Evolutionary conservation across 2,797 vertebrate genomes (phyloP).

Genomic region (Centroberyx gerrardi): DNA sequence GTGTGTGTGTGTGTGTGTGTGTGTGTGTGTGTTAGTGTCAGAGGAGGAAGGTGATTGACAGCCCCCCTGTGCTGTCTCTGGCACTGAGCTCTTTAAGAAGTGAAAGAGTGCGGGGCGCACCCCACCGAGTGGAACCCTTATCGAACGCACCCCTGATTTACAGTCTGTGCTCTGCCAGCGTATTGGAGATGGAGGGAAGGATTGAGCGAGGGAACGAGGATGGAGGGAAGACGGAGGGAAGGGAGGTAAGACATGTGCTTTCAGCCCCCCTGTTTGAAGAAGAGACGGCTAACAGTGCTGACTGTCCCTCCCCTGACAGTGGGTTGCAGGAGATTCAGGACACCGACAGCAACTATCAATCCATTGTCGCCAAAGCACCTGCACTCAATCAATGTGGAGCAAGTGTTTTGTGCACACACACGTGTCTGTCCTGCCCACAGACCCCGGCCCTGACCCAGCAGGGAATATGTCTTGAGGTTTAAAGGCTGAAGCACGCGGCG

Average conservation of each 20-base stretch:
- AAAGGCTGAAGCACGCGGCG: conserved; percentile 50
- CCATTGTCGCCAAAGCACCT: conserved; percentile 62
- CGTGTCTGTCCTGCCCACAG: conserved; percentile 36
- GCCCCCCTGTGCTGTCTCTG: conserved; percentile 24
- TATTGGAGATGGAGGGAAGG: not conserved
- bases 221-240: conserved; percentile 3
- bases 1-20: conserved; percentile 46
- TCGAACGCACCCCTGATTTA: conserved; percentile 73
- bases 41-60: conserved; percentile 48
- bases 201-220: not conserved
- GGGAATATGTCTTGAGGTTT: conserved; percentile 64
- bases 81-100: conserved; percentile 64
- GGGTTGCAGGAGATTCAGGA: conserved; percentile 60
- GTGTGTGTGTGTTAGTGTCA: conserved; percentile 25
- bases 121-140: conserved; percentile 62
- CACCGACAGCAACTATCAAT: conserved; percentile 60
- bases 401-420: conserved; percentile 30
- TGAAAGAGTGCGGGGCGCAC: conserved; percentile 56
- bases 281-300: conserved; percentile 59
- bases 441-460: conserved; percentile 35
- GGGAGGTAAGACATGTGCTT: conserved; percentile 35
- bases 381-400: conserved; percentile 66
- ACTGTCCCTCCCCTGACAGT: conserved; percentile 57
- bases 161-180: conserved; percentile 40
- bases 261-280: conserved; percentile 58